Evolutionary conservation across 2,797 vertebrate species (phyloP).

Genomic region (Hydrocynus forskahlii): DNA sequence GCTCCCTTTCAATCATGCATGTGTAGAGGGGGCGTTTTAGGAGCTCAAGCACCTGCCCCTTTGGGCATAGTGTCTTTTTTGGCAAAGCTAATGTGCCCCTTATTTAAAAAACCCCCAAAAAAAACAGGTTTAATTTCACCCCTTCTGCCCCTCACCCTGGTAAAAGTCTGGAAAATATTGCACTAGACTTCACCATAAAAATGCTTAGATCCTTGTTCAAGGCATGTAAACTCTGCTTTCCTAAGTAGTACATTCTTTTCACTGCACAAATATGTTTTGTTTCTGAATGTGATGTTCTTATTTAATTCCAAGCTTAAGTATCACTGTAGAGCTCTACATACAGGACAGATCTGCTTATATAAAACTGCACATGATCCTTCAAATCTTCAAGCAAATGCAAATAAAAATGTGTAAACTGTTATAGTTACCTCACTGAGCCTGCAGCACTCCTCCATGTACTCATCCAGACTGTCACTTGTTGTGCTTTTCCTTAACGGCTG

Average conservation of each 20-base stretch:
- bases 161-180: neutral
- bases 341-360: constrained; percentile 12
- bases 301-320: constrained; percentile 8
- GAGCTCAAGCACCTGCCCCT: no score
- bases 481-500: constrained; percentile 74
- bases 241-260: neutral
- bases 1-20: no score
- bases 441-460: constrained; percentile 91
- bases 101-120: no score
- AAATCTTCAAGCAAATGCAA: constrained; percentile 24
- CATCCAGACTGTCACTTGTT: constrained; percentile 83
- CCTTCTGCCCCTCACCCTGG: no score
- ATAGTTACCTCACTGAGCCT: constrained; percentile 84
- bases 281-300: constrained; percentile 12
- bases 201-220: neutral
- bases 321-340: neutral
- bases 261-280: neutral
- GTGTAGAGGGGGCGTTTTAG: no score
- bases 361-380: constrained; percentile 11
- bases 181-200: neutral
- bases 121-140: no score
- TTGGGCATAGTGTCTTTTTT: no score
- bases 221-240: neutral
- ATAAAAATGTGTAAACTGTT: constrained; percentile 38
- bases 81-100: no score